phyloP scores from a whole-genome alignment of 2,797 vertebrate genomes.

The Tachyglossus aculeatus region DNA sequence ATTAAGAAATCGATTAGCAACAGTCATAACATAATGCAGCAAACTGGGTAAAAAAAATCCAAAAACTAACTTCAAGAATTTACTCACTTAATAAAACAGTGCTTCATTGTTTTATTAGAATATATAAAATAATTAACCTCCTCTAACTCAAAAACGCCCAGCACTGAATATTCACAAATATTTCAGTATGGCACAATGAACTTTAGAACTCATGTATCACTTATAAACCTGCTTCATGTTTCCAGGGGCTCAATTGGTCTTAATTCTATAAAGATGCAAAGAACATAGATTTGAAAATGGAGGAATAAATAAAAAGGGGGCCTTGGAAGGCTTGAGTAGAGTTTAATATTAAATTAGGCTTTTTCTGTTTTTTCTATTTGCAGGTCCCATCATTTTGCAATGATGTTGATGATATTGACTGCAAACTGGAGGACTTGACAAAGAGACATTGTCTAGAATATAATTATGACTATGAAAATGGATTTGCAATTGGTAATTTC shows the following conservation, averaged over 20 bases:
- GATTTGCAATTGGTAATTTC: conserved; percentile 91
- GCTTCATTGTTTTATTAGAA: too few species aligned
- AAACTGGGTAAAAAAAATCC: background rate
- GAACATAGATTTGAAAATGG: background rate
- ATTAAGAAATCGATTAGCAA: background rate
- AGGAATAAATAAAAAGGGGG: background rate
- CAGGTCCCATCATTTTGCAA: conserved; percentile 93
- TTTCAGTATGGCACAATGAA: too few species aligned
- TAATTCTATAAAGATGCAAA: background rate
- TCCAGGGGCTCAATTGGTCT: background rate
- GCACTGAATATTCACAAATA: too few species aligned
- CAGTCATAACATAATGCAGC: background rate
- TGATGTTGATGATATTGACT: conserved; percentile 86
- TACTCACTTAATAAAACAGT: too few species aligned
- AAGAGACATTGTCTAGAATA: conserved; percentile 94
- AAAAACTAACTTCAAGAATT: background rate
- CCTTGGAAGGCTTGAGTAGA: background rate
- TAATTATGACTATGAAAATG: conserved; percentile 98
- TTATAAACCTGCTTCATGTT: too few species aligned
- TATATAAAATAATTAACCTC: too few species aligned
- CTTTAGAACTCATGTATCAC: too few species aligned
- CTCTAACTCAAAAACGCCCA: too few species aligned
- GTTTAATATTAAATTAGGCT: background rate
- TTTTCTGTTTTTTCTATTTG: conserved; percentile 35
- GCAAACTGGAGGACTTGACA: conserved; percentile 88